These are phyloP conservation scores for Piaya cayana DNA, from an alignment of 2,113 vertebrate species.

Conservation along the genomic window DNA sequence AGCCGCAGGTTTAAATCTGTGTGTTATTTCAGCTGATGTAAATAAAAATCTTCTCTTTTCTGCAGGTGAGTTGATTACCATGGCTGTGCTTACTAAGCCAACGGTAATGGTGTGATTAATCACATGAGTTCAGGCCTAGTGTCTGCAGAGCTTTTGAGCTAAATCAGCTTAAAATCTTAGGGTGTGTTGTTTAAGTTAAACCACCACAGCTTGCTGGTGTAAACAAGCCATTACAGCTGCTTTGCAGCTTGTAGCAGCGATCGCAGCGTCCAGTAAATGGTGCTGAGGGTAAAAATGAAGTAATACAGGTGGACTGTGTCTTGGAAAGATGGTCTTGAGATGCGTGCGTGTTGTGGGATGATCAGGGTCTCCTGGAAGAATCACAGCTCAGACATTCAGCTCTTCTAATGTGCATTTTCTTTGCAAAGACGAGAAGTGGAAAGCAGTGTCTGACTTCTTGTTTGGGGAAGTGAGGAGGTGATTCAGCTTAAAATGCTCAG, in stretches of 20 bases:
- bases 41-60: not conserved
- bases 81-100: not conserved
- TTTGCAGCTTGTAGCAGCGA: not conserved
- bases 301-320: not conserved
- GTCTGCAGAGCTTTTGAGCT: slow-evolving; percentile 20
- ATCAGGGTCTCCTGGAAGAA: not conserved
- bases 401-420: not conserved
- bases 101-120: not conserved
- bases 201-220: not conserved
- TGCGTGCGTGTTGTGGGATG: not conserved
- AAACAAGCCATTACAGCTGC: slow-evolving; percentile 26
- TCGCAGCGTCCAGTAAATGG: not conserved
- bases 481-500: not conserved
- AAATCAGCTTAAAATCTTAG: slow-evolving; percentile 57
- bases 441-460: not conserved
- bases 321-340: not conserved
- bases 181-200: slow-evolving; percentile 21
- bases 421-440: not conserved
- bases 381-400: not conserved
- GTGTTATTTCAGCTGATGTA: not conserved
- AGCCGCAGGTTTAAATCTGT: not conserved
- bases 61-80: not conserved
- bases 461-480: too few relatives aligned
- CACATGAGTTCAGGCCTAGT: not conserved
- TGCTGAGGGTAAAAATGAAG: not conserved